These are phyloP conservation scores for Caenorhabditis uteleia DNA, from an alignment of 2,888 invertebrate genomes.

Conservation along the genomic window DNA sequence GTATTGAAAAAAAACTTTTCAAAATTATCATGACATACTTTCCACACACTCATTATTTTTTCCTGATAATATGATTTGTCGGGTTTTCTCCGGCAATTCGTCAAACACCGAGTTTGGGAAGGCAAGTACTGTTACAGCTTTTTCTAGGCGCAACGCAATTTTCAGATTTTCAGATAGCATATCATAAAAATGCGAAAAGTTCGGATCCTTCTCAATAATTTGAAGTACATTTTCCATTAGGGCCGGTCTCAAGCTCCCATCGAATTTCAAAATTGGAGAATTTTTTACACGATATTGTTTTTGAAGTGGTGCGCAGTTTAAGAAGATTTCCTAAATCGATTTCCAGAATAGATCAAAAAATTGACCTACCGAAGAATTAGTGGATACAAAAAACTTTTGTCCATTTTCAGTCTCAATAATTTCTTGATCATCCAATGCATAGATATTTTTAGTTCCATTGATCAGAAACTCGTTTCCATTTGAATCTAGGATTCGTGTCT, in stretches of 20 bases:
- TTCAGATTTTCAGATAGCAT: no score
- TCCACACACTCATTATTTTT: no score
- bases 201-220: background rate
- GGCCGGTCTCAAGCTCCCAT: slow-evolving; percentile 2
- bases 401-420: background rate
- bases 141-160: no score
- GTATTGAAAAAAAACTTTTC: no score
- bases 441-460: background rate
- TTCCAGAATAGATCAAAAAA: background rate
- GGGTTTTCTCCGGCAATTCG: no score
- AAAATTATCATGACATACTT: no score
- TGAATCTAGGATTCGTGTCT: no score
- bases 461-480: background rate
- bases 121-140: no score
- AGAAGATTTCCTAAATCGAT: slow-evolving; percentile 1
- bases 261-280: background rate
- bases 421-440: slow-evolving; percentile 2
- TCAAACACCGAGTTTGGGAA: no score
- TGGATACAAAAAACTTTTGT: slow-evolving; percentile 1
- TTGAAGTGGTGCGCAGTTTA: slow-evolving; percentile 1
- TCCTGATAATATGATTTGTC: no score
- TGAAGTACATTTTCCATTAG: background rate
- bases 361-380: no score
- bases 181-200: no score
- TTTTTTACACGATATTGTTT: background rate